Base-by-base conservation (phyloP, 2,888 invertebrate genomes). In the Clunio marinus region DNA sequence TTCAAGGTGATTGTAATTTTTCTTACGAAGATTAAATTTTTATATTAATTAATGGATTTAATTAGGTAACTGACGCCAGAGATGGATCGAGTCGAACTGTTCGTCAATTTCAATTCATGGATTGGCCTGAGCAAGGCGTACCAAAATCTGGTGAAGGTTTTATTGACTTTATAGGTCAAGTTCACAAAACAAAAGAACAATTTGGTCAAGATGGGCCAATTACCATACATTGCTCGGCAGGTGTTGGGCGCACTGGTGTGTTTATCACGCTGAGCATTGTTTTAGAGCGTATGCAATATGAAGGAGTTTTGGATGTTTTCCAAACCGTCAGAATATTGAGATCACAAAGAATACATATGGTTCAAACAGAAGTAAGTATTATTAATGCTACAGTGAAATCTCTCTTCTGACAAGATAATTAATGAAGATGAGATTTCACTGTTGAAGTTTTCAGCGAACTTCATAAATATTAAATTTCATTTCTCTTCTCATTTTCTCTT, bases 121-220 rank as follows among this genome's bases (percentile, higher is more conserved):
- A 95, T 78, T 95, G 95, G 95, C 95, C 95, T 0, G 99, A 90
- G 76, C 96, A 91, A 77, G 93, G 62, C 13, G 96, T 97, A 35
- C 99, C 99, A 7, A 96, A 96, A 78, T 94, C 93, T 45, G 97
- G 96, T 0, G 99, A 99, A 77, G 96, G 96, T 45, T 99, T 99
- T 81, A 97, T 99, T 73, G 98, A 99, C 80, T 99, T 99, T 81
- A 93, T 99, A 73, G 96, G 97, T 5, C 98, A 99, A 79, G 97
- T 99, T 60, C 99, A 99, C 82, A 98, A 98, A 81, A 99, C 99
- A 66, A 99, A 99, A 81, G 96, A 97, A 76, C 98, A 99, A 79
- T 99, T 99, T 78, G 99, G 99, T 4, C 97, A 97, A 77, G 98
- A 97, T 76, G 99, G 99, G 7, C 99, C 99, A 0, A 99, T 99